These are phyloP conservation scores for Drosophila robusta DNA, from an alignment of 2,888 invertebrate species.

Conservation along the genomic window DNA sequence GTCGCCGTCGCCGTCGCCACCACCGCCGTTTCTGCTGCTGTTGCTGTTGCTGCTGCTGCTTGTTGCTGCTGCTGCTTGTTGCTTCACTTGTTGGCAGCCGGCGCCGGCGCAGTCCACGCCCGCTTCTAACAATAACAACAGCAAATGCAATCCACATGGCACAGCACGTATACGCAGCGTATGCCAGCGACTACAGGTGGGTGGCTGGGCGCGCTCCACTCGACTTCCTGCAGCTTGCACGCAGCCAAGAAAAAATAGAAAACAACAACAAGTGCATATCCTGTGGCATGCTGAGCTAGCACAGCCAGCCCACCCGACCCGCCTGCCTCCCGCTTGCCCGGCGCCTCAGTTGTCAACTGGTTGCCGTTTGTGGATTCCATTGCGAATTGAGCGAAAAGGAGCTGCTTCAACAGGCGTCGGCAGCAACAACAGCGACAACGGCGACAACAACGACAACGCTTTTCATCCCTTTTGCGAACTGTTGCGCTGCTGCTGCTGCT, in stretches of 20 bases:
- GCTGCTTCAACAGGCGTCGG: constrained; percentile 68
- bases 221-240: constrained; percentile 28
- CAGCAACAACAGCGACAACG: constrained; percentile 19
- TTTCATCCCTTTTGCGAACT: constrained; percentile 74
- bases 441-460: constrained; percentile 38
- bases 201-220: constrained; percentile 22
- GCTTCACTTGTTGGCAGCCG: constrained; percentile 74
- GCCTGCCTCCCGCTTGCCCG: not conserved
- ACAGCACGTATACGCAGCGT: constrained; percentile 38
- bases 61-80: constrained; percentile 55
- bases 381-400: constrained; percentile 40
- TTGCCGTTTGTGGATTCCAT: constrained; percentile 63
- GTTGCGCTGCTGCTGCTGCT: constrained; percentile 56
- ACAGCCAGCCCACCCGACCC: not conserved
- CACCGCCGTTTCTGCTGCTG: constrained; percentile 8
- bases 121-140: constrained; percentile 56
- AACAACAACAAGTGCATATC: constrained; percentile 23
- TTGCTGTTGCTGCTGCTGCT: constrained; percentile 31
- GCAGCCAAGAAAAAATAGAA: too few relatives aligned
- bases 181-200: constrained; percentile 52
- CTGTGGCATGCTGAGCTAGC: not conserved
- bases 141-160: constrained; percentile 64
- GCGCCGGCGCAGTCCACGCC: constrained; percentile 55
- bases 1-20: too few relatives aligned
- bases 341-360: constrained; percentile 51